Base-by-base conservation (phyloP, 1,140 invertebrate genomes). In the Diabrotica virgifera region DNA sequence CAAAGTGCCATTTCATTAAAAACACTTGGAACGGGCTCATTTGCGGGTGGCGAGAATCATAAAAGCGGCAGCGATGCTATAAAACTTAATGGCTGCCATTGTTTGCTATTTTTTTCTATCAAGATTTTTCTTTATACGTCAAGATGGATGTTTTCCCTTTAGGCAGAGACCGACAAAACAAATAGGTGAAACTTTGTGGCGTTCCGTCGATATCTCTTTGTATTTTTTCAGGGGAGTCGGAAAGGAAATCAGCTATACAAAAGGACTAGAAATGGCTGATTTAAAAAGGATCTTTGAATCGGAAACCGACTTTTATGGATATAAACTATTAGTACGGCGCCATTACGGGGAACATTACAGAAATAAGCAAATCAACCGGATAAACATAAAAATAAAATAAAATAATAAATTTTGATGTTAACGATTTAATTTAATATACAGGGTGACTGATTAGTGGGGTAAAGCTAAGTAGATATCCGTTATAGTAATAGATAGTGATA, bases 251-350 rank as follows among this genome's bases (percentile, higher is more conserved):
- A 11, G 40, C 8, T 46, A 46, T 46, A 46, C 40, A 46, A 46
- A 46, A 46, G 40, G 40, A 46, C 40, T 46, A 46, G 40, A 46
- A 46, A 46, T 46, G n/a, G 40, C 40, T 8, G n/a, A 46, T 46
- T 46, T 46, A 46, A n/a, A 46, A 10, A 46, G 40, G 40, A 46
- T 46, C 8, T 46, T 46, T 46, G 40, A 8, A 46, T 46, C 8
- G 40, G 8, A 46, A 46, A 24, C 1, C 24, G 24, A 24, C 24
- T 24, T 24, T 24, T 24, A 24, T 24, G 24, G 24, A 24, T 35
- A 59, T 59, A 59, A 59, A 59, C 57, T 13, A 46, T 59, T 59
- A 59, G 38, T 59, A 59, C 57, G 46, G 37, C 38, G 57, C 11
- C 57, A 38, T 59, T 59, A 10, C 4, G 6, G 13, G 2, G 7